Percentiles rank a stretch among this genome's conserved stretches.
Evolutionary conservation across 2,888 invertebrate genomes (phyloP).

Genomic region (Plagodis dolabraria): DNA sequence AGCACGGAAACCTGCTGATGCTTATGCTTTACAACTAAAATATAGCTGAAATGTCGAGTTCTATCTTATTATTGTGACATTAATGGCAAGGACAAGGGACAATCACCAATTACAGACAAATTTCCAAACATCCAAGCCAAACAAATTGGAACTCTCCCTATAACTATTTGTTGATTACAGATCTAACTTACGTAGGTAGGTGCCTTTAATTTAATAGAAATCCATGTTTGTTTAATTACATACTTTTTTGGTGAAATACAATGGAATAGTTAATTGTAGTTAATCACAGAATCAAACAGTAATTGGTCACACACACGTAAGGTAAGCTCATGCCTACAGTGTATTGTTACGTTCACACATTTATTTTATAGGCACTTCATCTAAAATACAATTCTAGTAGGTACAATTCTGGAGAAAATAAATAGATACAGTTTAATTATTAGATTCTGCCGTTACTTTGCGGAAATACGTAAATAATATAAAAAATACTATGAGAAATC

Average conservation of each 20-base stretch:
- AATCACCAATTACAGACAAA: too few relatives aligned
- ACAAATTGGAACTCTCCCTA: too few relatives aligned
- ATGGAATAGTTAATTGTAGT: constrained; percentile 35
- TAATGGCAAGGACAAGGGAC: too few relatives aligned
- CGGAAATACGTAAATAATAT: too few relatives aligned
- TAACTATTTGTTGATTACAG: too few relatives aligned
- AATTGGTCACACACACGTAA: constrained; percentile 33
- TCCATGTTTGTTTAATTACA: constrained; percentile 24
- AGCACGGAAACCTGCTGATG: too few relatives aligned
- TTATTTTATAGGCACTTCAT: constrained; percentile 9
- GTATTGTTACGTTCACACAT: constrained; percentile 20
- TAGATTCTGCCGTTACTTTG: too few relatives aligned
- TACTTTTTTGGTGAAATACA: constrained; percentile 30
- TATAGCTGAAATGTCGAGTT: too few relatives aligned
- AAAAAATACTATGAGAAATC: too few relatives aligned
- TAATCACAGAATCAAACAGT: constrained; percentile 34
- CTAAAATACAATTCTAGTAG: constrained; percentile 10
- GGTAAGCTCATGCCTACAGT: constrained; percentile 18
- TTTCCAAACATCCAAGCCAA: too few relatives aligned
- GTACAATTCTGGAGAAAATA: constrained; percentile 22
- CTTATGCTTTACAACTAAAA: too few relatives aligned
- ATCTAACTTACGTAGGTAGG: not conserved
- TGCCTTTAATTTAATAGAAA: constrained; percentile 4
- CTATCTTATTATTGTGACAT: too few relatives aligned
- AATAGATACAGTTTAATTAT: not conserved